A percentile compares a stretch with the other conserved stretches of the same genome.
phyloP scores from a whole-genome alignment of 2,888 invertebrate species.

The Ophion ventricosus region DNA sequence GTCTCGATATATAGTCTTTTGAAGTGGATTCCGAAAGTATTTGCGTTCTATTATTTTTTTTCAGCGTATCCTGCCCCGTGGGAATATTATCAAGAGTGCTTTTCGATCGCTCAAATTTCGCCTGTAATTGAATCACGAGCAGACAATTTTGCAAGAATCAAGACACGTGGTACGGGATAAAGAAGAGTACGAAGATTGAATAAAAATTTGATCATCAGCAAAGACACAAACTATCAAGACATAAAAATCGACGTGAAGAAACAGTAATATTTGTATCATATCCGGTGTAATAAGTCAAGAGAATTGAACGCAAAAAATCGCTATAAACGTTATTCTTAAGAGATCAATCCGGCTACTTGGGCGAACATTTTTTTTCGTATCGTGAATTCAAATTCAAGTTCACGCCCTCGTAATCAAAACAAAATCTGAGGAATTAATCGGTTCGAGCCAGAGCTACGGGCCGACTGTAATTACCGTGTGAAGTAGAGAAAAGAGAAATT shows the following conservation, averaged over 20 bases:
- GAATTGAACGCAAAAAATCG: background rate
- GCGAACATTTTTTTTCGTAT: background rate
- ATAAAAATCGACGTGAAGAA: background rate
- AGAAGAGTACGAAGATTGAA: background rate
- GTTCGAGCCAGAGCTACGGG: background rate
- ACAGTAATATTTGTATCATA: background rate
- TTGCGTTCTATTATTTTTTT: background rate
- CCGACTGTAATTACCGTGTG: background rate
- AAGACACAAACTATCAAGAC: background rate
- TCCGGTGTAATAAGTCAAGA: background rate
- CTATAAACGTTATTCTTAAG: slow-evolving; percentile 14
- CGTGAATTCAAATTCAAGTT: background rate
- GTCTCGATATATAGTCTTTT: too few relatives aligned
- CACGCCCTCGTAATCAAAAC: background rate
- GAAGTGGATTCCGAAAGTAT: too few relatives aligned
- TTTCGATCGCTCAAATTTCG: background rate
- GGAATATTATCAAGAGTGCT: background rate
- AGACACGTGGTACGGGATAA: background rate
- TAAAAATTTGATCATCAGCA: background rate
- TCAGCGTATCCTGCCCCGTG: background rate
- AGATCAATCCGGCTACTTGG: background rate
- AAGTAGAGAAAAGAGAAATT: background rate
- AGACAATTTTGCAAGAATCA: background rate
- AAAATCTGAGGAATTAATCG: background rate
- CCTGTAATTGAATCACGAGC: background rate